These are phyloP conservation scores for Eristalis intricaria DNA, from an alignment of 2,888 invertebrate genomes.

Conservation along the genomic window DNA sequence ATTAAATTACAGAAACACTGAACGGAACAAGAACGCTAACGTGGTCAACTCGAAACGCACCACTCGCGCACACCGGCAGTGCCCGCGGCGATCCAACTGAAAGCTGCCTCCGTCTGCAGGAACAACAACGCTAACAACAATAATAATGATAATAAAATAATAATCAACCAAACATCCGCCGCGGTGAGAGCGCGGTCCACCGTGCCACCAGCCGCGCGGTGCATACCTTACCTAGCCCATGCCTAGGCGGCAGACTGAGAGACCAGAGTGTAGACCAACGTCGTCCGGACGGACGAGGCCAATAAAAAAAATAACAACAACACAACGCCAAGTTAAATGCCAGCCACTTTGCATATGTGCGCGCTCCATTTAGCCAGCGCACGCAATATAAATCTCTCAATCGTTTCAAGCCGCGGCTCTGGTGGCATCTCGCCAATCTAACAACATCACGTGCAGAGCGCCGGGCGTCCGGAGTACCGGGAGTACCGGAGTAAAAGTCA, in stretches of 20 bases:
- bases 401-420: slow-evolving; percentile 40
- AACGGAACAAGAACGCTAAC: slow-evolving; percentile 18
- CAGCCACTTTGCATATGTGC: slow-evolving; percentile 67
- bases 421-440: slow-evolving; percentile 31
- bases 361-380: slow-evolving; percentile 60
- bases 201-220: not conserved
- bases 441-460: slow-evolving; percentile 51
- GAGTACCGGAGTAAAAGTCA: not conserved
- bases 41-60: slow-evolving; percentile 20
- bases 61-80: not conserved
- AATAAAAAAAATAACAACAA: slow-evolving; percentile 16
- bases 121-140: slow-evolving; percentile 51
- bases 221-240: slow-evolving; percentile 12
- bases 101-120: slow-evolving; percentile 15
- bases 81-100: slow-evolving; percentile 12
- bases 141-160: slow-evolving; percentile 71
- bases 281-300: slow-evolving; percentile 13
- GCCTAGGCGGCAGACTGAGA: not conserved
- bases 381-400: slow-evolving; percentile 71
- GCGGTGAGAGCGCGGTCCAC: slow-evolving; percentile 25
- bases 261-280: not conserved
- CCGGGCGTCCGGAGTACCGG: not conserved
- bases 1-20: slow-evolving; percentile 45
- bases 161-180: slow-evolving; percentile 68
- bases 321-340: slow-evolving; percentile 45